Base-by-base conservation (phyloP, 2,797 vertebrate species). In the Limnodromus scolopaceus region DNA sequence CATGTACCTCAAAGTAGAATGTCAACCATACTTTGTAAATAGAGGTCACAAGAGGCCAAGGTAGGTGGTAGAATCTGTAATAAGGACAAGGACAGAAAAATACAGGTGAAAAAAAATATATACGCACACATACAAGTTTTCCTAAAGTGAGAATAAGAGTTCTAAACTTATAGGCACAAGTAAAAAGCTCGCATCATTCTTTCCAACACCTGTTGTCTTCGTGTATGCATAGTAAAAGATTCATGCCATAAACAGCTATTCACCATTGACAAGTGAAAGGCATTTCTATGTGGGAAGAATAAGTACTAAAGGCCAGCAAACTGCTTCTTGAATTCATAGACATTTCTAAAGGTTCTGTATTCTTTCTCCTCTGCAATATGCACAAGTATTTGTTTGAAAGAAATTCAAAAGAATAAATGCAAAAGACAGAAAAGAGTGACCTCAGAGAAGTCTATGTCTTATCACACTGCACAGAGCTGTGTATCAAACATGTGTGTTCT, bases 161-260 rank as follows among this genome's bases (percentile, higher is more conserved):
- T 95, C 80, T 95, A 77, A 93, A 95, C 93, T 96, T 93, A 54
- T 75, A 94, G 72, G 84, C 93, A 83, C 36, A 84, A 38, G 36
- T 82, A 70, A 89, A 95, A 94, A 80, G 87, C 88, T 95, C 82
- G 68, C 83, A 86, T 91, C 46, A 84, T 75, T 96, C 87, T 85
- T 92, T 72, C 78, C 41, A 61, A 79, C 92, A 96, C 96, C 94
- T 97, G 97, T 95, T 96, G 57, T 97, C 94, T 91, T 92, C 13
- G 2, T 8, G 48, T 94, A 93, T 92, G 23, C 65, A n/a, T 43
- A 81, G 65, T 84, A 85, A 96, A 92, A 92, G 91, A 70, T 84
- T 95, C 57, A 20, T 92, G 95, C 87, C 92, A 72, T 93, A 80
- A 96, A 89, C 84, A 97, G 91, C 57, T 53, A 20, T 94, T 92